These are phyloP conservation scores for Drosophila pachea DNA, from an alignment of 1,140 invertebrate species.

Conservation along the genomic window DNA sequence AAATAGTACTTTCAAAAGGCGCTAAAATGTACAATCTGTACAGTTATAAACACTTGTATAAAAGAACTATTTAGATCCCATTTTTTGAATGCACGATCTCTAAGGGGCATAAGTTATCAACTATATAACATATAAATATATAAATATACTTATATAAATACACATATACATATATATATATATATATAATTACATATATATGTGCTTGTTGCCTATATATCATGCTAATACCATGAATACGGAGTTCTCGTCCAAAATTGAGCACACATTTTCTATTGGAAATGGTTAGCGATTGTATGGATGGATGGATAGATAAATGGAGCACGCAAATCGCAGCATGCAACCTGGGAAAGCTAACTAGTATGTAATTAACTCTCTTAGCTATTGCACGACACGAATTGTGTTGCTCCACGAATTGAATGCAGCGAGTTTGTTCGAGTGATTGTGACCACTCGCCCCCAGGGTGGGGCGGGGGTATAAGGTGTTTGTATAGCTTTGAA, in stretches of 20 bases:
- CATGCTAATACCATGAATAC: constrained; percentile 8
- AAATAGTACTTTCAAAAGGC: too few relatives aligned
- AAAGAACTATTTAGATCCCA: too few relatives aligned
- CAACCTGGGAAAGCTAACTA: constrained; percentile 2
- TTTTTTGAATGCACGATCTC: too few relatives aligned
- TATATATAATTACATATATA: neutral
- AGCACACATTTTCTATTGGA: constrained; percentile 17
- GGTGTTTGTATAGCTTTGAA: neutral
- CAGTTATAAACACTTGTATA: too few relatives aligned
- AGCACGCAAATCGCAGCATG: constrained; percentile 23
- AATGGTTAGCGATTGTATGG: constrained; percentile 7
- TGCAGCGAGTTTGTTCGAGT: too few relatives aligned
- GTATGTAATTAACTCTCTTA: neutral
- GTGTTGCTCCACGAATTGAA: too few relatives aligned
- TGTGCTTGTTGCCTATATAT: neutral
- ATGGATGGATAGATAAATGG: neutral
- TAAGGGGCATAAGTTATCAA: too few relatives aligned
- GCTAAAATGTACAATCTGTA: too few relatives aligned
- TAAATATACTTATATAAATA: neutral
- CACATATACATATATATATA: neutral
- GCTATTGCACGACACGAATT: constrained; percentile 8
- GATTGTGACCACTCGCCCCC: too few relatives aligned
- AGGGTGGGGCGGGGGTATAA: neutral
- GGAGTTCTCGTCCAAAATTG: constrained; percentile 10
- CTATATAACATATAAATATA: neutral